Base-by-base conservation (phyloP, 1,140 invertebrate genomes). In the Manduca sexta region DNA sequence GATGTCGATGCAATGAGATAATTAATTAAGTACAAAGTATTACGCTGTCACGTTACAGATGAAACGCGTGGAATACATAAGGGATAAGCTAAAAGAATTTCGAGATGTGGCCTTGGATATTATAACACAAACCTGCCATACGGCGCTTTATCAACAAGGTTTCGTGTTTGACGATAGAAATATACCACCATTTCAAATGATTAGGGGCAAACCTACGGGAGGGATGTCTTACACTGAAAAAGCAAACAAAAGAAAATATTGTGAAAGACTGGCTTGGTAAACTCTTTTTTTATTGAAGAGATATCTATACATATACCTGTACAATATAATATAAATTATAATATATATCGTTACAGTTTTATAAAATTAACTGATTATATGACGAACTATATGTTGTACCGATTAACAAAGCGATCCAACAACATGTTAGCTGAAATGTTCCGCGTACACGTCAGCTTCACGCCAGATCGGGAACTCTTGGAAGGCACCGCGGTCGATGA, bases 201-300 rank as follows among this genome's bases (percentile, higher is more conserved):
- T 71, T 62, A 50, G 88, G 64, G 74, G 77, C 0, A 88, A 88
- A 47, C 80, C 88, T 26, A 82, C 86, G 2, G 88, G 87, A 15
- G 93, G 90, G 64, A 92, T 94, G 88, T 93, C 92, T 15, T 96
- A 94, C 63, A 94, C 93, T 21, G 92, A 95, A 60, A 93, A 95
- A 60, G 92, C 93, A 0, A 91, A 91, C 49, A 96, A 96, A 67
- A 87, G 92, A 50, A 89, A 91, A 44, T 92, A 93, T 61, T 95
- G 93, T 71, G 88, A 90, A 60, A 85, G 77, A 76, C 48, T 88
- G 87, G 65, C 88, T 76, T 64, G 86, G 78, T 68, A 84, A 89
- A 45, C 41, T 38, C 14, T 18, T 10, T 45, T 6, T 18, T 21
- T 15, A n/a, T n/a, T n/a, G n/a, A n/a, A n/a, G n/a, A n/a, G n/a